These are phyloP conservation scores for Acrocyrtus sp. DNA, from an alignment of 2,888 invertebrate genomes.

Conservation along the genomic window DNA sequence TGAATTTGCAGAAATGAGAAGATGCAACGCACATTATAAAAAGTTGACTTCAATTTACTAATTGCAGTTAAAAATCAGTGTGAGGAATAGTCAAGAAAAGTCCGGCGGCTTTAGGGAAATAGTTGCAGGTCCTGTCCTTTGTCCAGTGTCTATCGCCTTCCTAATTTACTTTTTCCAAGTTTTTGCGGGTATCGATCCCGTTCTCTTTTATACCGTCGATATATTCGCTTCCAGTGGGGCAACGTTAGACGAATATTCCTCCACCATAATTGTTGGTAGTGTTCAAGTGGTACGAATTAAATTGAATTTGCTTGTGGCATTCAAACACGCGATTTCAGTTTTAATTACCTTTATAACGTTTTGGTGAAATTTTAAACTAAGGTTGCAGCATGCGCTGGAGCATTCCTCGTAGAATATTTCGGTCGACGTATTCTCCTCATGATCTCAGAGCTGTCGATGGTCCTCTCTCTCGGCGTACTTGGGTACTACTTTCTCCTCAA, in stretches of 20 bases:
- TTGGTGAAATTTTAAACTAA: slow-evolving; percentile 11
- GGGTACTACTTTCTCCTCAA: slow-evolving; percentile 72
- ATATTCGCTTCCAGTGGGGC: slow-evolving; percentile 55
- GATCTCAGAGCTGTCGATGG: slow-evolving; percentile 71
- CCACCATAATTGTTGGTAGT: slow-evolving; percentile 82
- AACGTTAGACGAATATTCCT: slow-evolving; percentile 70
- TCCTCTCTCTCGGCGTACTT: slow-evolving; percentile 70
- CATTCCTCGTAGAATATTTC: slow-evolving; percentile 72
- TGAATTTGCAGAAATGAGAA: not conserved
- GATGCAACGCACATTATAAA: not conserved
- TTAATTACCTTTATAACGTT: not conserved
- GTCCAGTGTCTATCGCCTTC: slow-evolving; percentile 56
- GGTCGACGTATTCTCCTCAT: slow-evolving; percentile 74
- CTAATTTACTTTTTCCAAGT: slow-evolving; percentile 59
- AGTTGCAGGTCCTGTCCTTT: slow-evolving; percentile 28
- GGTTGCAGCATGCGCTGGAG: slow-evolving; percentile 71
- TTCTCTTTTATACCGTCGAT: slow-evolving; percentile 60
- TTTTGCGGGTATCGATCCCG: slow-evolving; percentile 55
- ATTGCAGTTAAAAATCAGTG: slow-evolving; percentile 51
- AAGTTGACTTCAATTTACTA: not conserved
- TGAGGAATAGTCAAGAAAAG: slow-evolving; percentile 47
- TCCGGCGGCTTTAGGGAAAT: slow-evolving; percentile 32
- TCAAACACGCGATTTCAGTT: not conserved
- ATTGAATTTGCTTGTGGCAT: not conserved
- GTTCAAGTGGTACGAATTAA: slow-evolving; percentile 75